Evolutionary conservation across 64 coral and sea anemone species (phyloP), one percentile per base, ranked within the genome.

Genomic region (Montipora foliosa): DNA sequence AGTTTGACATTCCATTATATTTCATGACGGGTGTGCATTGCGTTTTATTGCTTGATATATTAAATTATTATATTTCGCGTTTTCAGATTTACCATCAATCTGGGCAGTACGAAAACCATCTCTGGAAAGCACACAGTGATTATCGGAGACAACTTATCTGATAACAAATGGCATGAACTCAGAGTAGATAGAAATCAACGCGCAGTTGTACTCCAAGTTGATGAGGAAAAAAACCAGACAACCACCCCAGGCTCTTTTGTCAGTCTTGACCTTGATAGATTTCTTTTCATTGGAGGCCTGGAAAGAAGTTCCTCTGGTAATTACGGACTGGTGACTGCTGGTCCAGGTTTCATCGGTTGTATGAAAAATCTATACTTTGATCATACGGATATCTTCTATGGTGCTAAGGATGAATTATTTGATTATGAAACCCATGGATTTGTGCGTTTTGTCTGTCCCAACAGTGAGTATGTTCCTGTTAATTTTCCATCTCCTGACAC

Each of bases 111-210:
- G 0, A 47, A 37, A 80, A 44, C 53, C 24, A 83, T 44, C 5
- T 64, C 82, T 14, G 92, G 75, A 17, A 68, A 79, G 47, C 88
- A 91, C 86, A 69, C 71, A 47, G 50, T 98, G 2, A 53, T 98
- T 13, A 19, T 98, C 4, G 96, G 96, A 45, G 74, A 92, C 44
- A 78, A 89, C 12, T 85, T 98, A 5, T 79, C 92, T 2, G 93
- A 98, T 67, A 89, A 98, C 84, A 68, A 86, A n/a, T 98, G 96
- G 96, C 96, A 98, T 44, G 55, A n/a, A 20, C 79, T 98, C 2
- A 81, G 29, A 47, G 58, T 98, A 0, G 59, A 25, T 20, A 89
- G 96, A 14, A 60, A 19, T 9, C 3, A 50, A 8, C 49, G 57
- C 2, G 66, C 10, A 10, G 5, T 98, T 3, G 51, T 24, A 1